These are phyloP conservation scores for Zonotrichia leucophrys DNA, from an alignment of 2,113 vertebrate genomes.

Conservation along the genomic window DNA sequence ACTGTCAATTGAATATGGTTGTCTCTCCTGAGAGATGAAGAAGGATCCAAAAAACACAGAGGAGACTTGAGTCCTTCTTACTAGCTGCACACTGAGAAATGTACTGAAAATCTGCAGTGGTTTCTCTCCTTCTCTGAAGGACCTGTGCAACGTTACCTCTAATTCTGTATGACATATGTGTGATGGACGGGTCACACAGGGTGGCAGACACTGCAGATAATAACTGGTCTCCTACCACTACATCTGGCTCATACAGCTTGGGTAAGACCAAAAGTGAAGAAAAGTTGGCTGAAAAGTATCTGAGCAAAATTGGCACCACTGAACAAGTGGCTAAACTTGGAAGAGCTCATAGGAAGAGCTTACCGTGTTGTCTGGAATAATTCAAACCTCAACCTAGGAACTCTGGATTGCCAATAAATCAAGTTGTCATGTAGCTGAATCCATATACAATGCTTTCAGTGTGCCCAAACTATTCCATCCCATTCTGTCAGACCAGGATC, in stretches of 20 bases:
- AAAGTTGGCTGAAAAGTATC: not conserved
- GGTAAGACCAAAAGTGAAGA: not conserved
- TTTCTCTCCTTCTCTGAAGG: not conserved
- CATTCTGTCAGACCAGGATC: not conserved
- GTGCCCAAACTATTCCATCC: not conserved
- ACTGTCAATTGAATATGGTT: not conserved
- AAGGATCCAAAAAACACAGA: not conserved
- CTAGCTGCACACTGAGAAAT: not conserved
- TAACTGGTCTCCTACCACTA: not conserved
- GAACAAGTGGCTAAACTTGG: not conserved
- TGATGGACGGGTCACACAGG: not conserved
- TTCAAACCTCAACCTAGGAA: not conserved
- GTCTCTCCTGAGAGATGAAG: not conserved
- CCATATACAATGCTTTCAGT: not conserved
- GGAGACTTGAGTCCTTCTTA: not conserved
- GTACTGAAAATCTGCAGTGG: not conserved
- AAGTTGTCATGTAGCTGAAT: not conserved
- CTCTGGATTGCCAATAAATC: not conserved
- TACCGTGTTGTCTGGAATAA: not conserved
- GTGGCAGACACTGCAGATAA: not conserved
- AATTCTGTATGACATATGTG: not conserved
- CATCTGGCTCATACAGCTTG: not conserved
- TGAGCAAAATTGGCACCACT: not conserved
- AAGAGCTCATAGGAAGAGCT: not conserved
- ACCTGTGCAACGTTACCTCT: not conserved